Evolutionary conservation across 2,888 invertebrate genomes (phyloP), one percentile per base, ranked within the genome.

Genomic region (Cylloceria caligata): DNA sequence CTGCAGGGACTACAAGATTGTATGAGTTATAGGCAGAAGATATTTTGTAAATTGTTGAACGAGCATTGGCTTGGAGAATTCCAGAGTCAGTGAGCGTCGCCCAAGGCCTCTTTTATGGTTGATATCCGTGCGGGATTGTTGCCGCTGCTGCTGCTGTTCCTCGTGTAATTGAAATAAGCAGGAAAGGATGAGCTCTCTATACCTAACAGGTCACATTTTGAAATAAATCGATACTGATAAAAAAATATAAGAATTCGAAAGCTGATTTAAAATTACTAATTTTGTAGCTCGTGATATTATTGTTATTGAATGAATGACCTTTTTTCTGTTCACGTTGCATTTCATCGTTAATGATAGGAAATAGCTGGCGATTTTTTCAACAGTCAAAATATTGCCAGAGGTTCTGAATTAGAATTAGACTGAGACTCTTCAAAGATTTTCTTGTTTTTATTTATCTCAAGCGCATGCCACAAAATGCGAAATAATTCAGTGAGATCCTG

Each of bases 401-500:
- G 45, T 27, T 36, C 6, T 34, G 9, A 76, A 49, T 45, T 47
- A 60, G 3, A 13, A 4, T 4, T n/a, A 16, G n/a, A 16, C 47
- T 13, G 9, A 1, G 24, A 24, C 52, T 5, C 52, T n/a, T 24
- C 52, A 24, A 52, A 21, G 21, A 55, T 62, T 27, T 27, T 36
- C 36, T 42, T 39, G 30, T 47, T 34, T 45, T 7, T 30, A 3
- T 62, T 47, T 30, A 21, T 16, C n/a, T 5, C 11, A 34, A 36
- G 34, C 36, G 11, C 21, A n/a, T 27, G 9, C 57, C n/a, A 60
- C 11, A 13, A 42, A 65, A 55, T 9, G 16, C 19, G 39, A 27
- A 80, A 80, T 74, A 62, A 80, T 74, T 74, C 65, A 39, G 62
- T 30, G 60, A 52, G 24, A 62, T 62, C 68, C 49, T 60, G 45